Conservation (phyloP, 2,797 vertebrate genomes). For the Luscinia luscinia region DNA sequence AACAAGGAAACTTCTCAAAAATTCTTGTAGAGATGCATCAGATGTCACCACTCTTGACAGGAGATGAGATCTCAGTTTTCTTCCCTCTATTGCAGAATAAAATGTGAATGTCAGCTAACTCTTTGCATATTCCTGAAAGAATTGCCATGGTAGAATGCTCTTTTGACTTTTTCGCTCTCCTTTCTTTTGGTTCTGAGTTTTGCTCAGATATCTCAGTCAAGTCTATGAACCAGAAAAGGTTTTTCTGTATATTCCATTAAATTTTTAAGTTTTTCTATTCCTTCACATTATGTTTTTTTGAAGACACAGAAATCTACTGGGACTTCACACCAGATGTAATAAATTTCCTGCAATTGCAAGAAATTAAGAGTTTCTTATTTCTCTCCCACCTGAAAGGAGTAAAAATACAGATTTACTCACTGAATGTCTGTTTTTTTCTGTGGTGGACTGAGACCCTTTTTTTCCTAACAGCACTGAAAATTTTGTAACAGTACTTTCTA, state of each 20-base stretch:
- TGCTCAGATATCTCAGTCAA: neutral
- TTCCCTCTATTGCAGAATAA: neutral
- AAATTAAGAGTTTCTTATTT: neutral
- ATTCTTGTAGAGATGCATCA: neutral
- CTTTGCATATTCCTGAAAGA: neutral
- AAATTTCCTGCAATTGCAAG: neutral
- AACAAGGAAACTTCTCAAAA: neutral
- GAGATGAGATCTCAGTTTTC: neutral
- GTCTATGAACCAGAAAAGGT: neutral
- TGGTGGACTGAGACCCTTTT: neutral
- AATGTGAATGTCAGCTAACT: neutral
- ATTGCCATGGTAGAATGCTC: neutral
- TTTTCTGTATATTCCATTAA: neutral
- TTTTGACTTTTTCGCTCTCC: neutral
- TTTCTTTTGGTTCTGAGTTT: neutral
- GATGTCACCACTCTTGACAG: neutral
- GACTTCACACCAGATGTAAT: neutral
- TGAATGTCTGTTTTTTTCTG: neutral
- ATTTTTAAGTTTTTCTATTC: neutral
- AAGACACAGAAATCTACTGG: neutral
- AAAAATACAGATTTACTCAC: neutral
- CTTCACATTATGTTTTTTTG: neutral
- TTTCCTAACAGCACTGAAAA: neutral
- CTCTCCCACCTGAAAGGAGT: neutral
- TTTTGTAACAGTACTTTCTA: neutral